Evolutionary conservation across 2,113 vertebrate genomes (phyloP).

Genomic region (Ranitomeya variabilis): DNA sequence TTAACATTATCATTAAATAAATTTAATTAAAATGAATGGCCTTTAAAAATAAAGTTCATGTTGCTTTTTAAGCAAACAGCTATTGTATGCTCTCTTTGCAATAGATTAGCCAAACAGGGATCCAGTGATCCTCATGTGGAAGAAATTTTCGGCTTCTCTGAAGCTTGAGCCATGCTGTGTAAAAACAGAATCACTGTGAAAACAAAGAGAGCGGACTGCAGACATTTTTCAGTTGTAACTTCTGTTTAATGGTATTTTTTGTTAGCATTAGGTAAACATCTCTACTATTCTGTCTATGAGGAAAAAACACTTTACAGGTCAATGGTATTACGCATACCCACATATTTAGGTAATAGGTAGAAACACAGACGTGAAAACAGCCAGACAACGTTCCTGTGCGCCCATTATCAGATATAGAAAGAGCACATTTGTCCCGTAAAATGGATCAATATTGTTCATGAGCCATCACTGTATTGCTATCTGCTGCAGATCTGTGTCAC

Average conservation of each 20-base stretch:
- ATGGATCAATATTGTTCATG: not conserved
- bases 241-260: not conserved
- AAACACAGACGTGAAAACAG: not conserved
- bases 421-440: not conserved
- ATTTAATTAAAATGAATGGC: not conserved
- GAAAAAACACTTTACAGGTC: not conserved
- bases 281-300: not conserved
- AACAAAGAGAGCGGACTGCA: not conserved
- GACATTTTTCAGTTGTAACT: not conserved
- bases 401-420: not conserved
- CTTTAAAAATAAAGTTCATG: not conserved
- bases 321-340: not conserved
- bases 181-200: not conserved
- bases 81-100: not conserved
- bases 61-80: not conserved
- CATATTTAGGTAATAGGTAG: not conserved
- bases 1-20: not conserved
- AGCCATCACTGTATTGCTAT: not conserved
- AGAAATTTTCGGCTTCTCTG: not conserved
- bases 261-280: not conserved
- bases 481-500: not conserved
- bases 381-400: too few relatives aligned
- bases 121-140: not conserved
- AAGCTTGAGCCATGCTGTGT: constrained; percentile 1
- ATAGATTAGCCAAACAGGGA: not conserved